phyloP scores from a whole-genome alignment of 2,888 invertebrate species.

The Brachylomia viminalis region DNA sequence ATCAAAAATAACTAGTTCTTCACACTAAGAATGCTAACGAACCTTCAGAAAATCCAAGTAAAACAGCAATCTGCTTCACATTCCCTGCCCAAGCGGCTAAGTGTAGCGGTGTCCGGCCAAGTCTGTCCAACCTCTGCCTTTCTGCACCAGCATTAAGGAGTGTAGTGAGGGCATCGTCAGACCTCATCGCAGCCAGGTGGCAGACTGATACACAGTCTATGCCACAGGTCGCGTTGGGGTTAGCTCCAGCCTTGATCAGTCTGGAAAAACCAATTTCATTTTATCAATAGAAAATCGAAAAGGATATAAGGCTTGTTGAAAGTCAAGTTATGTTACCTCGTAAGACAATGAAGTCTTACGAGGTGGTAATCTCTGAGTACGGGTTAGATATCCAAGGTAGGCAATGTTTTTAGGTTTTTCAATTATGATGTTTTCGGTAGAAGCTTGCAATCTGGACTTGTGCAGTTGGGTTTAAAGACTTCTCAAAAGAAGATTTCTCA shows the following conservation, averaged over 20 bases:
- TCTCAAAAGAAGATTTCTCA: too few species aligned
- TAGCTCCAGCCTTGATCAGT: constrained; percentile 69
- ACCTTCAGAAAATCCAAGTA: constrained; percentile 73
- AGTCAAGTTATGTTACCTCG: too few species aligned
- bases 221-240: constrained; percentile 70
- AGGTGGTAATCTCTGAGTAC: background rate
- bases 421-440: background rate
- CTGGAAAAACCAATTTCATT: constrained; percentile 55
- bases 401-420: too few species aligned
- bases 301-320: background rate
- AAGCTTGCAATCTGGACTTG: background rate
- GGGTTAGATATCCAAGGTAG: too few species aligned
- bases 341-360: too few species aligned
- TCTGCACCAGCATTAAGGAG: constrained; percentile 76
- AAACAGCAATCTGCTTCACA: constrained; percentile 70
- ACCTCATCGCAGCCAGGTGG: constrained; percentile 79
- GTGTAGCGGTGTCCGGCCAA: constrained; percentile 82
- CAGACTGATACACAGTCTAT: constrained; percentile 65
- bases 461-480: too few species aligned
- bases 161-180: constrained; percentile 73
- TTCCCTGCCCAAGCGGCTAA: constrained; percentile 80
- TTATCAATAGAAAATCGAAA: background rate
- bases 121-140: constrained; percentile 71
- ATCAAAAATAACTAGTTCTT: background rate
- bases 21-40: background rate